Evolutionary conservation across 2,113 vertebrate species (phyloP).

Genomic region (Tragelaphus imberbis): DNA sequence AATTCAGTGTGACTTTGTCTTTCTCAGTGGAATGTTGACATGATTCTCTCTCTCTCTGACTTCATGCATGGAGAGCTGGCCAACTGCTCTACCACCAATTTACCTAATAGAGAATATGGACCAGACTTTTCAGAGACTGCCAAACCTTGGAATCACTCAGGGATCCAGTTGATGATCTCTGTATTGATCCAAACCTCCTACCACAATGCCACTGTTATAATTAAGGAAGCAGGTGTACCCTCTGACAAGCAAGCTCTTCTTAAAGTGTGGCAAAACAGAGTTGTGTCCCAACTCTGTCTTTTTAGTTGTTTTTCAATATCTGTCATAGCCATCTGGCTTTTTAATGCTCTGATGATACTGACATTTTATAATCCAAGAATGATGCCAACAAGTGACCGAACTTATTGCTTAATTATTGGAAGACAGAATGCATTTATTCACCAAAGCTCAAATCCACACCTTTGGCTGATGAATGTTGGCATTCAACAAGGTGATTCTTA

Average conservation of each 20-base stretch:
- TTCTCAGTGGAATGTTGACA: not conserved
- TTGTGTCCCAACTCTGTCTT: not conserved
- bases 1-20: not conserved
- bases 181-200: not conserved
- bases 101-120: not conserved
- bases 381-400: not conserved
- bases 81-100: not conserved
- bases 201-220: not conserved
- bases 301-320: not conserved
- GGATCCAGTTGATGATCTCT: not conserved
- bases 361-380: not conserved
- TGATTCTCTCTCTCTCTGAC: not conserved
- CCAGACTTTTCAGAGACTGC: not conserved
- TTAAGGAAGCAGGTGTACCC: not conserved
- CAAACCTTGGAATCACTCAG: not conserved
- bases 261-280: not conserved
- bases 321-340: not conserved
- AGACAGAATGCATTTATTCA: not conserved
- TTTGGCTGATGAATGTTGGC: not conserved
- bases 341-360: not conserved
- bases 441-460: not conserved
- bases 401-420: not conserved
- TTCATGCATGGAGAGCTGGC: not conserved
- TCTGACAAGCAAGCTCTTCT: not conserved
- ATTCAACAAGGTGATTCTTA: not conserved